phyloP scores from a whole-genome alignment of 1,140 invertebrate genomes.

The Drosophila tani region DNA sequence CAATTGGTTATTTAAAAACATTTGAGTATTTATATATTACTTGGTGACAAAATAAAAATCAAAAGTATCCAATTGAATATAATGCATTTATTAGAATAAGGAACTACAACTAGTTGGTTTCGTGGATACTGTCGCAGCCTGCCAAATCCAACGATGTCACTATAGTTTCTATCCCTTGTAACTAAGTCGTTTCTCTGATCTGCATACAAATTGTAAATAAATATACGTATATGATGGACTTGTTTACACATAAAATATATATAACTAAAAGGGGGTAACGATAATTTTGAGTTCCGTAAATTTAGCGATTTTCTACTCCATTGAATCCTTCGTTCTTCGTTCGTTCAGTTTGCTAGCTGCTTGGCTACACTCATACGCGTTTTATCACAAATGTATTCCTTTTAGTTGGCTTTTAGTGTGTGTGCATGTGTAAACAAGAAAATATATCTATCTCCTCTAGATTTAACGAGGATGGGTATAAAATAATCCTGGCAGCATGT shows the following conservation, averaged over 20 bases:
- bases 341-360: slow-evolving; percentile 2
- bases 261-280: slow-evolving; percentile 29
- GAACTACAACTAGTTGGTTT: slow-evolving; percentile 50
- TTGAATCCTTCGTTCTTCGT: neutral
- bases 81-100: slow-evolving; percentile 55
- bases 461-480: slow-evolving; percentile 20
- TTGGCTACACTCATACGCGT: slow-evolving; percentile 28
- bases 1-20: neutral
- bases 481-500: slow-evolving; percentile 29
- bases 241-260: slow-evolving; percentile 36
- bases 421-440: slow-evolving; percentile 45
- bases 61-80: slow-evolving; percentile 35
- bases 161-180: slow-evolving; percentile 29
- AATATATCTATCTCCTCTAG: slow-evolving; percentile 31
- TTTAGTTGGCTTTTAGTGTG: slow-evolving; percentile 50
- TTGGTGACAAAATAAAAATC: slow-evolving; percentile 11
- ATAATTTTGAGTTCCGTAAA: slow-evolving; percentile 37
- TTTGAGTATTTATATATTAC: neutral
- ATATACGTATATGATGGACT: slow-evolving; percentile 40
- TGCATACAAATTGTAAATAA: slow-evolving; percentile 49
- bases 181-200: slow-evolving; percentile 46
- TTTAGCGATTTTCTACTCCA: slow-evolving; percentile 11
- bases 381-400: slow-evolving; percentile 62
- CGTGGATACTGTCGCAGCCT: slow-evolving; percentile 44
- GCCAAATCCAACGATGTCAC: slow-evolving; percentile 35